Evolutionary conservation across 2,113 vertebrate genomes (phyloP).

Genomic region (Cichladusa arquata): DNA sequence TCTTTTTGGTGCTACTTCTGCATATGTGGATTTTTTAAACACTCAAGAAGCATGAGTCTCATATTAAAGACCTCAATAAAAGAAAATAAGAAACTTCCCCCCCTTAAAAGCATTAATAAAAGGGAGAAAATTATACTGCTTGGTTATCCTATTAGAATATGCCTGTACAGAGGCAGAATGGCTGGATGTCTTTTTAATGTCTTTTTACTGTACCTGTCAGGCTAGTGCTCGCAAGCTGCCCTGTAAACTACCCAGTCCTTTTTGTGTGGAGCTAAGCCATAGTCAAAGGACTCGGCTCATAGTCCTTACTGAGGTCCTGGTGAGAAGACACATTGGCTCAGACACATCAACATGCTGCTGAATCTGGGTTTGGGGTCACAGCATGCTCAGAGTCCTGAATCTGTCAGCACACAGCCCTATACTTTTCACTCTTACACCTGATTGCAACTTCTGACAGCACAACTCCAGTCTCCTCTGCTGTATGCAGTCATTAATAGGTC

Average conservation of each 20-base stretch:
- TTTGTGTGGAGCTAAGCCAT: not conserved
- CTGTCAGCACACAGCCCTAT: not conserved
- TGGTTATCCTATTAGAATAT: not conserved
- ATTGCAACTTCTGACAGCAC: not conserved
- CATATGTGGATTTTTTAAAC: not conserved
- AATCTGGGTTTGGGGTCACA: not conserved
- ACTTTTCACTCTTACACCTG: not conserved
- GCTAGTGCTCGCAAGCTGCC: not conserved
- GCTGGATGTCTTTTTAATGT: not conserved
- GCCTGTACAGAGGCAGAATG: not conserved
- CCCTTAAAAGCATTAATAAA: not conserved
- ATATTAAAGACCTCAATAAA: not conserved
- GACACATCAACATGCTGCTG: not conserved
- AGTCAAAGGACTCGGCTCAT: not conserved
- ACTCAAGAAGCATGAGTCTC: not conserved
- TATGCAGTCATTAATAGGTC: not conserved
- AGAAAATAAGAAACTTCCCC: not conserved
- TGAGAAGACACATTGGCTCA: not conserved
- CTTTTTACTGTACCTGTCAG: not conserved
- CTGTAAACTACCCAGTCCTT: not conserved
- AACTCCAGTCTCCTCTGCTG: not conserved
- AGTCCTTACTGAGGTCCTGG: not conserved
- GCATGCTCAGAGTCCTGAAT: not conserved
- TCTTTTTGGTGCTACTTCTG: not conserved
- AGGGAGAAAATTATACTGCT: not conserved